Evolutionary conservation across 1,140 invertebrate genomes (phyloP), one percentile per base, ranked within the genome.

Genomic region (Drosophila simulans): DNA sequence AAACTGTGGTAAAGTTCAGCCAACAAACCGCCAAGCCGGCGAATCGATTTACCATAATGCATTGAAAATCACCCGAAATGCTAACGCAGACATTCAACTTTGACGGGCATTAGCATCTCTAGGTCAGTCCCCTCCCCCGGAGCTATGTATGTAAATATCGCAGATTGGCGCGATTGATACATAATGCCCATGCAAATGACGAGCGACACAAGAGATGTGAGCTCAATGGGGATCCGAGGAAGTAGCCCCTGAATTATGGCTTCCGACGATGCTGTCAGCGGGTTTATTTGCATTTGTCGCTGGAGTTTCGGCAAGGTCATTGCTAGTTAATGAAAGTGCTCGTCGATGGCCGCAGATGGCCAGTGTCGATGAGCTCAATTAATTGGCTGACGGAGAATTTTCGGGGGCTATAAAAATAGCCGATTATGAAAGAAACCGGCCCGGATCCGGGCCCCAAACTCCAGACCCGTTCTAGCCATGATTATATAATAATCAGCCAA

Each of bases 361-460:
- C 64, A 51, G 69, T 59, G 68, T 35, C 64, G 66, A 70, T 59
- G 68, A 64, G 52, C 85, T 76, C 83, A 88, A 86, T 86, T 86
- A 86, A 86, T 86, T 71, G 66, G 63, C 45, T 48, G 22, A 15
- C 13, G 31, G 57, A 86, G 74, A 86, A 89, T 88, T 79, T 81
- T 71, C 54, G 66, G 63, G 49, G 62, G 46, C 60, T 62, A 65
- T 88, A 88, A 65, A 83, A 89, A 83, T 83, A 86, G 63, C 62
- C 60, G 49, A 89, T 86, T 86, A 86, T 86, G 79, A 79, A 60
- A 89, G 34, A 89, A 86, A 86, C 83, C 83, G 66, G 83, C 70
- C 74, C 37, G 81, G 46, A 34, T 45, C 37, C 15, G 49, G 27
- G 49, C 37, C 20, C 31, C 43, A 55, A 58, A 42, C 46, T 63